A percentile compares a stretch with the other conserved stretches of the same genome.
phyloP scores from a whole-genome alignment of 2,113 vertebrate genomes.

The Ciconia maguari region DNA sequence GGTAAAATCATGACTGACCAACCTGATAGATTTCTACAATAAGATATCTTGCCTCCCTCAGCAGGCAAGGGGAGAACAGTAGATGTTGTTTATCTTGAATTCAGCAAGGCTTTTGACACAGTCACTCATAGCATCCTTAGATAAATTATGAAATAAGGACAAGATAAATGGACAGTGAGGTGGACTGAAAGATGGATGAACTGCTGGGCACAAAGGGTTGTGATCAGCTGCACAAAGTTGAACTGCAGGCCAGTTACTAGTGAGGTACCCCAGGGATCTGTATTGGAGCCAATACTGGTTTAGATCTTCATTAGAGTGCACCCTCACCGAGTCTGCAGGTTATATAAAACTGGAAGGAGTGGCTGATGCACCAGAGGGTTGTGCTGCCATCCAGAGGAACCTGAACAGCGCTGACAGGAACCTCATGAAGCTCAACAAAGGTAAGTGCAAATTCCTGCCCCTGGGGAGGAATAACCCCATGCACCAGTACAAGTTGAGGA shows the following conservation, averaged over 20 bases:
- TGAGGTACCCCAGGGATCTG: neutral
- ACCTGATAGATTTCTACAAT: neutral
- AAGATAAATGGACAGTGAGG: neutral
- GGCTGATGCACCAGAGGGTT: neutral
- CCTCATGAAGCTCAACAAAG: neutral
- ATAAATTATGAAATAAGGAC: neutral
- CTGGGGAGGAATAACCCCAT: neutral
- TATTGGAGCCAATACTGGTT: neutral
- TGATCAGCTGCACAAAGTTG: neutral
- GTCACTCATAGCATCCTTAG: neutral
- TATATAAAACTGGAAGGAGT: neutral
- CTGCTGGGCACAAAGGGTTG: neutral
- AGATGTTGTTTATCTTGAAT: neutral
- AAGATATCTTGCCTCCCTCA: neutral
- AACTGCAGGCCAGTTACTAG: neutral
- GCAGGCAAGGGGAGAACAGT: neutral
- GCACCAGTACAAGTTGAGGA: neutral
- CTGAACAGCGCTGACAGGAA: neutral
- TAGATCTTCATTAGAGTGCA: neutral
- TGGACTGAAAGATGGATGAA: neutral
- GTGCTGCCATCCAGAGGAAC: neutral
- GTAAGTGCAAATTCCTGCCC: neutral
- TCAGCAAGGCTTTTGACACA: neutral
- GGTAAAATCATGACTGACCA: neutral
- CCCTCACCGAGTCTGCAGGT: neutral